A percentile compares a stretch with the other conserved stretches of the same genome.
These are phyloP conservation scores for Folsomia manolachei DNA, from an alignment of 2,888 invertebrate species.

Conservation along the genomic window DNA sequence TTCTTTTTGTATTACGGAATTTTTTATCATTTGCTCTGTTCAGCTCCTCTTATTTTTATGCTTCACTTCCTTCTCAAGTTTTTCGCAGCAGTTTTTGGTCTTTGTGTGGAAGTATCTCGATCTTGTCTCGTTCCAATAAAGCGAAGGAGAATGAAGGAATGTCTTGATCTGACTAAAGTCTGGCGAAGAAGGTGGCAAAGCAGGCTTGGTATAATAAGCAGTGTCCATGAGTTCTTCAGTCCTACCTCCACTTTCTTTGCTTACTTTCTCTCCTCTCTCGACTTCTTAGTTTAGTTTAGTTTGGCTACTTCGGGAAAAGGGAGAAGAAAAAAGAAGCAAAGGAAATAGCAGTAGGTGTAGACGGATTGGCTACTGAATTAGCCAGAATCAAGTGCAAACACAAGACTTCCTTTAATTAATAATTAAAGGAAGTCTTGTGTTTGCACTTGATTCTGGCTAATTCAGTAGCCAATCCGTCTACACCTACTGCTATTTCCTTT, in stretches of 20 bases:
- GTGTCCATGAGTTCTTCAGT: not conserved
- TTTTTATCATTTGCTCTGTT: constrained; percentile 18
- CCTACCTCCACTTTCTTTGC: constrained; percentile 19
- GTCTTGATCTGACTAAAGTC: no score
- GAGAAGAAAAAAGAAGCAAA: no score
- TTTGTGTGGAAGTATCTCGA: constrained; percentile 13
- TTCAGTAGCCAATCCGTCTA: constrained; percentile 29
- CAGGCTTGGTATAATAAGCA: no score
- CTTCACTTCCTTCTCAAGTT: constrained; percentile 12
- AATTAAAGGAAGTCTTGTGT: constrained; percentile 50
- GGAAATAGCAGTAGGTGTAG: no score
- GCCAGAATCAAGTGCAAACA: no score
- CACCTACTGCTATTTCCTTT: no score
- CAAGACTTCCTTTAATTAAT: no score
- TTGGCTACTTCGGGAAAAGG: constrained; percentile 35
- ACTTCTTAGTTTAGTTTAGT: not conserved
- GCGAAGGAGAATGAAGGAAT: no score
- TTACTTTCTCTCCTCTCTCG: constrained; percentile 11
- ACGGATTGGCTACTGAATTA: no score
- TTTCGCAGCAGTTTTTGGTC: no score
- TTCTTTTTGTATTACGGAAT: constrained; percentile 22
- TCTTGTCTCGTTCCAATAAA: not conserved
- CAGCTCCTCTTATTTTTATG: constrained; percentile 23
- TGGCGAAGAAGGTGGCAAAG: constrained; percentile 9
- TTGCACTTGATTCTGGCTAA: constrained; percentile 50